These are phyloP conservation scores for Heliconius melpomene DNA, from an alignment of 1,140 invertebrate genomes.

Conservation along the genomic window DNA sequence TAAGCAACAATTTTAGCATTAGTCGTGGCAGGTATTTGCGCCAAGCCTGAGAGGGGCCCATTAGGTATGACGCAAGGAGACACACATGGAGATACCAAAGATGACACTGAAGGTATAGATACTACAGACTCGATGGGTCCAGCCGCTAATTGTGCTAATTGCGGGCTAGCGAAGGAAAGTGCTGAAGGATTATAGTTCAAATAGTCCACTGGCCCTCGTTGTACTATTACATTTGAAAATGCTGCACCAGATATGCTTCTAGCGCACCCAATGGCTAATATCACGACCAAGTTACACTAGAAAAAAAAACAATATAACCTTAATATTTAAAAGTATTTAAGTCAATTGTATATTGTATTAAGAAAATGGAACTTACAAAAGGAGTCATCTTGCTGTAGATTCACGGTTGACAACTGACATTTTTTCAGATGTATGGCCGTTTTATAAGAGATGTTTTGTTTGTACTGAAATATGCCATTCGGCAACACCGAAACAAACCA, in stretches of 20 bases:
- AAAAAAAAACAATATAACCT: slow-evolving; percentile 39
- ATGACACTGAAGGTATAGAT: slow-evolving; percentile 46
- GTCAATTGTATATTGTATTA: slow-evolving; percentile 1
- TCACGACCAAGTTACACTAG: slow-evolving; percentile 43
- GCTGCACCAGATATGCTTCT: slow-evolving; percentile 48
- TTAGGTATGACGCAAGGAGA: slow-evolving; percentile 63
- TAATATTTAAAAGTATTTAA: not conserved
- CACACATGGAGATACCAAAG: slow-evolving; percentile 57
- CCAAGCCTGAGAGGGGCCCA: slow-evolving; percentile 45
- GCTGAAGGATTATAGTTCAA: slow-evolving; percentile 55
- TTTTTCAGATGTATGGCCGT: slow-evolving; percentile 56
- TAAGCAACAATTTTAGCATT: slow-evolving; percentile 61
- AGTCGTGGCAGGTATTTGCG: slow-evolving; percentile 43
- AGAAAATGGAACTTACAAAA: slow-evolving; percentile 61
- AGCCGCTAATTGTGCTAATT: slow-evolving; percentile 53
- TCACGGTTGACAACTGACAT: slow-evolving; percentile 69
- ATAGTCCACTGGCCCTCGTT: slow-evolving; percentile 59
- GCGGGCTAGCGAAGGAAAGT: slow-evolving; percentile 40
- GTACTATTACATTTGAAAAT: slow-evolving; percentile 66
- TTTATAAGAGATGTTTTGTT: slow-evolving; percentile 73
- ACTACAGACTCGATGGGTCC: slow-evolving; percentile 50
- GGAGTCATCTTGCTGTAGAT: slow-evolving; percentile 72
- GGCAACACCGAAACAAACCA: slow-evolving; percentile 77
- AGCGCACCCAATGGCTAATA: slow-evolving; percentile 42
- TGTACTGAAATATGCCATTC: slow-evolving; percentile 71